Conservation (phyloP, 2,113 vertebrate genomes). For the Raja brachyura region DNA sequence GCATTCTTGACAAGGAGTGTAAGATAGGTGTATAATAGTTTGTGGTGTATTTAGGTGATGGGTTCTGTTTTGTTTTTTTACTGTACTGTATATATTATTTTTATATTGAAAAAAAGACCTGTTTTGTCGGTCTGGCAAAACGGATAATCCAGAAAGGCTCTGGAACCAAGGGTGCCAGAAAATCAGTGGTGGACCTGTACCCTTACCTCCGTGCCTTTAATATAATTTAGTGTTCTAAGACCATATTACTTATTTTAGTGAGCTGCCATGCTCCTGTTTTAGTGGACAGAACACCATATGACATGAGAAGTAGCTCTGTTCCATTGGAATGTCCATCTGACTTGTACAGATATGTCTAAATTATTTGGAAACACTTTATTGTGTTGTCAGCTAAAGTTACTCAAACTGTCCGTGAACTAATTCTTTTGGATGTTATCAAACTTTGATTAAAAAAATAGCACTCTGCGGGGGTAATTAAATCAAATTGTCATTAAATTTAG, state of each 20-base stretch:
- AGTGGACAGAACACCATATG: not conserved
- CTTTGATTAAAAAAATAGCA: not conserved
- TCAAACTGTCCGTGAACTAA: constrained; percentile 5
- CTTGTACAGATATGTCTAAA: not conserved
- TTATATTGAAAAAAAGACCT: no score
- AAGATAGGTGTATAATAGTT: no score
- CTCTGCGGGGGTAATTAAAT: not conserved
- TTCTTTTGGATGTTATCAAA: not conserved
- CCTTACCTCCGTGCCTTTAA: not conserved
- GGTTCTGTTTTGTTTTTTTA: no score
- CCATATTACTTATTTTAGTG: not conserved
- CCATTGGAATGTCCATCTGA: not conserved
- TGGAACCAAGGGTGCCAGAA: no score
- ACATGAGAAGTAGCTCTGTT: not conserved
- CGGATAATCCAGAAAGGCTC: no score
- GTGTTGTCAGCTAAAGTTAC: not conserved
- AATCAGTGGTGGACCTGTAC: no score
- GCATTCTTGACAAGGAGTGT: no score
- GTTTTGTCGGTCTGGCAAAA: no score
- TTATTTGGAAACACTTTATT: not conserved
- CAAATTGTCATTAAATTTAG: constrained; percentile 31
- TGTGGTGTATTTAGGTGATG: no score
- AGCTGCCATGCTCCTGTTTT: no score
- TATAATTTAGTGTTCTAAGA: not conserved
- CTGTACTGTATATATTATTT: no score